Percentiles rank a stretch among this genome's conserved stretches.
Conservation (phyloP, 2,888 invertebrate species). For the Campopleginae sp. region DNA sequence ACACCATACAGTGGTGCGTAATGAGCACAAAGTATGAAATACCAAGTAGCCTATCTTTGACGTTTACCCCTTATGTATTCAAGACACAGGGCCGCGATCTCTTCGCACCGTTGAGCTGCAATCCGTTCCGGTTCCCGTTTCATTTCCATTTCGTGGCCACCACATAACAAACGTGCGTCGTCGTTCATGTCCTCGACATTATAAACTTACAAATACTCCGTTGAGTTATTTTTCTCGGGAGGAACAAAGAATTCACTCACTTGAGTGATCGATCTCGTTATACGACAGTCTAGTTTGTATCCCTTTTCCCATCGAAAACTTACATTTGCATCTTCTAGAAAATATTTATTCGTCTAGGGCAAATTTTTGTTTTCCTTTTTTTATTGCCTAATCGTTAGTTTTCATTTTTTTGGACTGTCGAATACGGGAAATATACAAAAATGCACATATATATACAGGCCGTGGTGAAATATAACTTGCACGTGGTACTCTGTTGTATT, state of each 20-base stretch:
- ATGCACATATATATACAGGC: background rate
- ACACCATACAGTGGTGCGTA: background rate
- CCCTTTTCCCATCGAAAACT: background rate
- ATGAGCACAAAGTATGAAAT: slow-evolving; percentile 20
- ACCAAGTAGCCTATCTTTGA: background rate
- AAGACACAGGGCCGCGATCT: slow-evolving; percentile 50
- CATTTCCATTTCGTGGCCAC: slow-evolving; percentile 87
- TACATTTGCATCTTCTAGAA: background rate
- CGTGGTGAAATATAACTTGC: background rate
- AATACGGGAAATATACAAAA: background rate
- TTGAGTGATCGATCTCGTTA: background rate
- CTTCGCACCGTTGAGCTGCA: slow-evolving; percentile 62
- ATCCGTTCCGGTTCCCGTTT: slow-evolving; percentile 81
- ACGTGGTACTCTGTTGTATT: slow-evolving; percentile 2
- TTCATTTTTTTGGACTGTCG: background rate
- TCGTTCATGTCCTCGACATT: background rate
- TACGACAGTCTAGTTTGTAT: background rate
- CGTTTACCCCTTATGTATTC: slow-evolving; percentile 53
- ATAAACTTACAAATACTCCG: background rate
- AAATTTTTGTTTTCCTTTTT: background rate
- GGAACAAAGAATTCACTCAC: background rate
- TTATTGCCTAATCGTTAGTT: background rate
- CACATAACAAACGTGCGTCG: slow-evolving; percentile 79
- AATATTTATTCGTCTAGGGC: background rate
- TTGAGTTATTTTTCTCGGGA: background rate